Conservation (phyloP, 2,888 invertebrate genomes). For the Microchrysa polita region DNA sequence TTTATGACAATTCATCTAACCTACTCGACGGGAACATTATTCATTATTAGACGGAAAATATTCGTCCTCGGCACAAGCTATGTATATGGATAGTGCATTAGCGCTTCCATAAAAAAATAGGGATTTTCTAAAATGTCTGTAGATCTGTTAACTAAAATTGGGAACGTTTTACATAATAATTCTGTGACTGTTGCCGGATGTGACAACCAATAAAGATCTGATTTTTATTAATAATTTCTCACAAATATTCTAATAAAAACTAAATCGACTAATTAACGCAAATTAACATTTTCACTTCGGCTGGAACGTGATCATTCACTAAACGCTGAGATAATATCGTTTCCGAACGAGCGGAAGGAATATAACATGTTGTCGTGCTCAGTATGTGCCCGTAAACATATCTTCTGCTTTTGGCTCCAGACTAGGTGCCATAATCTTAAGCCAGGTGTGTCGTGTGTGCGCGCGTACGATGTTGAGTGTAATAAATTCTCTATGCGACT, state of each 20-base stretch:
- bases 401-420: neutral
- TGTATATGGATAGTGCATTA: neutral
- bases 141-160: neutral
- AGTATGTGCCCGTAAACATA: neutral
- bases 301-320: conserved; percentile 39
- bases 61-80: neutral
- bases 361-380: neutral
- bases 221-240: conserved; percentile 36
- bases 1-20: conserved; percentile 31
- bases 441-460: conserved; percentile 34
- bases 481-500: conserved; percentile 61
- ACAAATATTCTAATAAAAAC: conserved; percentile 33
- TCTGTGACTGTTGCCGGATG: neutral
- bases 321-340: conserved; percentile 44
- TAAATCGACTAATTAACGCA: conserved; percentile 44
- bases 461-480: conserved; percentile 46
- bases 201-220: conserved; percentile 27
- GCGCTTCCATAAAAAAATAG: conserved; percentile 29
- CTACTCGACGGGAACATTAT: conserved; percentile 21
- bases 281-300: conserved; percentile 41
- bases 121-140: neutral
- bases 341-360: conserved; percentile 20
- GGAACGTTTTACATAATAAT: neutral
- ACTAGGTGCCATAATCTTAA: neutral
- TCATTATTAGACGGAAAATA: conserved; percentile 20